phyloP scores from a whole-genome alignment of 2,113 vertebrate genomes.

The Lophura nycthemera region DNA sequence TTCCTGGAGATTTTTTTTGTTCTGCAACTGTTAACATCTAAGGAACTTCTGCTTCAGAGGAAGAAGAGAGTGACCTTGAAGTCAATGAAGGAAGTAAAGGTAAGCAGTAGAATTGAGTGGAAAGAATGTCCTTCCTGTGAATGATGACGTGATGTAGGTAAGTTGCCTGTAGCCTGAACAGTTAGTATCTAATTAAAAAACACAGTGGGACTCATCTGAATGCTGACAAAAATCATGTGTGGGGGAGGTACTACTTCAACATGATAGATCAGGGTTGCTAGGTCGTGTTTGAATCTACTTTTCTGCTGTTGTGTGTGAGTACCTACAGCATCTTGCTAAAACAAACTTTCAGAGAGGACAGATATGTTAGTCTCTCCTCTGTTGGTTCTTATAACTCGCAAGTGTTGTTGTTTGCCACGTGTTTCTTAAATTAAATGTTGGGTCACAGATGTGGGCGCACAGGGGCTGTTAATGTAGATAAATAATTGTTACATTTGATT shows the following conservation, averaged over 20 bases:
- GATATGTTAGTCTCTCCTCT: background rate
- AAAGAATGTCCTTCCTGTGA: background rate
- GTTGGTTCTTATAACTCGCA: background rate
- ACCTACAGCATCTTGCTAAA: background rate
- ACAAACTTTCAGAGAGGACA: background rate
- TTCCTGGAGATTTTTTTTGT: constrained; percentile 97
- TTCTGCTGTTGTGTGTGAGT: background rate
- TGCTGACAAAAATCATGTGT: background rate
- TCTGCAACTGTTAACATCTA: constrained; percentile 92
- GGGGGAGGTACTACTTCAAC: background rate
- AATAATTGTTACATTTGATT: background rate
- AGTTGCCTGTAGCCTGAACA: background rate
- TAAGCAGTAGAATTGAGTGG: constrained; percentile 37
- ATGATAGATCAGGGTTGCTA: background rate
- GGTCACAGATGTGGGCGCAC: background rate
- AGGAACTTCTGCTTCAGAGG: constrained; percentile 68
- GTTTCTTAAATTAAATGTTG: background rate
- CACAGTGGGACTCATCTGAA: background rate
- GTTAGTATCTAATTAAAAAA: background rate
- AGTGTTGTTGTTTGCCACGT: background rate
- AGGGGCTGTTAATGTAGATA: background rate
- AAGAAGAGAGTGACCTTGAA: constrained; percentile 69
- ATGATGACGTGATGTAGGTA: background rate
- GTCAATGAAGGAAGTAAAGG: constrained; percentile 50
- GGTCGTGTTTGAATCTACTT: background rate